phyloP scores from a whole-genome alignment of 92 coral and sea anemone species.

The Chrysogorgia sp. region DNA sequence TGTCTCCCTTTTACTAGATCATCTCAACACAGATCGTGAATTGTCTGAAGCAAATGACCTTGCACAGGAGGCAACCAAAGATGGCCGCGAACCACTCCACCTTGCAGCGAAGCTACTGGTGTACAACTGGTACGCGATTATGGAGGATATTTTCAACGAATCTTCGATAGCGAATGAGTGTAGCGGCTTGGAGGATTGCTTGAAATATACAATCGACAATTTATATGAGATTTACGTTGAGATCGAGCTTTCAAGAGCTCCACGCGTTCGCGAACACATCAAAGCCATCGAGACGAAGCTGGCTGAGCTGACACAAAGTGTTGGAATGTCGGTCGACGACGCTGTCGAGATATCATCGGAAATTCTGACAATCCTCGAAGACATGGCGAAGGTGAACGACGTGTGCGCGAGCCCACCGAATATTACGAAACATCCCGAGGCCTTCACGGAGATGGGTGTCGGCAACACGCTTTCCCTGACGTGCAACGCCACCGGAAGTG shows the following conservation, averaged over 20 bases:
- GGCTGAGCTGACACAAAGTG: constrained; percentile 35
- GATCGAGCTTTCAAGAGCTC: constrained; percentile 58
- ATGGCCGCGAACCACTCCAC: constrained; percentile 42
- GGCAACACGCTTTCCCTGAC: constrained; percentile 56
- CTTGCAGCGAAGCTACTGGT: constrained; percentile 52
- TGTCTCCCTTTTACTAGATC: constrained; percentile 24
- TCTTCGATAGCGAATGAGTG: constrained; percentile 53
- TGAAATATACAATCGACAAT: constrained; percentile 55
- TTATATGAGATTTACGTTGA: constrained; percentile 63
- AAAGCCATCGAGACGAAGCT: constrained; percentile 36
- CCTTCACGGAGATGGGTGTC: constrained; percentile 57
- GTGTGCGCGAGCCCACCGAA: constrained; percentile 77
- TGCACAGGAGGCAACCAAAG: constrained; percentile 15
- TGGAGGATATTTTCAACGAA: constrained; percentile 66
- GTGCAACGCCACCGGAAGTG: constrained; percentile 62
- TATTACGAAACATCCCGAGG: constrained; percentile 69
- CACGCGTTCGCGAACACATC: constrained; percentile 36
- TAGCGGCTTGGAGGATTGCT: constrained; percentile 71
- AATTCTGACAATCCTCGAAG: constrained; percentile 51
- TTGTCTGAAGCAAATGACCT: constrained; percentile 34
- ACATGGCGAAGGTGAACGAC: constrained; percentile 40
- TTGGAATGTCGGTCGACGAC: constrained; percentile 44
- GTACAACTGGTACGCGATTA: constrained; percentile 69
- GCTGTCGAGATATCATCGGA: constrained; percentile 54
- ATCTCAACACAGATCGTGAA: constrained; percentile 36